Conservation (phyloP, 2,797 vertebrate genomes). For the Melanogrammus aeglefinus region DNA sequence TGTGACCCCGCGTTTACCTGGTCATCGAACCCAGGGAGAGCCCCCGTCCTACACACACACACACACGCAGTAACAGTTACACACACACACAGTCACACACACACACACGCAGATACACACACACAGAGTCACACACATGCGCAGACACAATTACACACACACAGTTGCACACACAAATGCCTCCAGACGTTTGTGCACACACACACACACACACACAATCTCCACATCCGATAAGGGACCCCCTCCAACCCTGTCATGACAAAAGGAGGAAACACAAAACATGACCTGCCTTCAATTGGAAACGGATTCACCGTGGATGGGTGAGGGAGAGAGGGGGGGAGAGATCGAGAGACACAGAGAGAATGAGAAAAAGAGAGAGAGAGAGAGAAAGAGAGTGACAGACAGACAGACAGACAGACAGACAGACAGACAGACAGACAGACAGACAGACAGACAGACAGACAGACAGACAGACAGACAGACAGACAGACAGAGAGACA, state of each 20-base stretch:
- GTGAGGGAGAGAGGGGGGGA: constrained; percentile 39
- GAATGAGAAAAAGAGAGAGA: constrained; percentile 4
- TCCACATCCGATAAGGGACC: constrained; percentile 59
- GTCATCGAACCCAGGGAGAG: constrained; percentile 33
- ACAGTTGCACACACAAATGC: background rate
- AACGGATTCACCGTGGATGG: constrained; percentile 71
- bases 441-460: too few species aligned
- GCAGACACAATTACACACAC: background rate
- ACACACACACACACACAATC: constrained; percentile 36
- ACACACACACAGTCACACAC: constrained; percentile 16
- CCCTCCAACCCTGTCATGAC: constrained; percentile 73
- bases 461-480: background rate
- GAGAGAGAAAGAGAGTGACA: too few species aligned
- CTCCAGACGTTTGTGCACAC: background rate
- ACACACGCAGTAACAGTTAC: constrained; percentile 1
- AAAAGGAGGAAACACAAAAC: constrained; percentile 77
- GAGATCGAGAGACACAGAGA: constrained; percentile 22
- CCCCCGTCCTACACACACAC: constrained; percentile 21
- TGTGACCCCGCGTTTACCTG: constrained; percentile 72
- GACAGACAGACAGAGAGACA: constrained; percentile 17
- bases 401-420: too few species aligned
- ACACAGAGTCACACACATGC: constrained; percentile 2
- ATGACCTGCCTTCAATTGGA: constrained; percentile 79
- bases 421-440: background rate
- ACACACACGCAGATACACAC: constrained; percentile 8